A percentile compares a stretch with the other conserved stretches of the same genome.
Conservation (phyloP, 1,140 invertebrate species). For the Pseudomyrmex gracilis region DNA sequence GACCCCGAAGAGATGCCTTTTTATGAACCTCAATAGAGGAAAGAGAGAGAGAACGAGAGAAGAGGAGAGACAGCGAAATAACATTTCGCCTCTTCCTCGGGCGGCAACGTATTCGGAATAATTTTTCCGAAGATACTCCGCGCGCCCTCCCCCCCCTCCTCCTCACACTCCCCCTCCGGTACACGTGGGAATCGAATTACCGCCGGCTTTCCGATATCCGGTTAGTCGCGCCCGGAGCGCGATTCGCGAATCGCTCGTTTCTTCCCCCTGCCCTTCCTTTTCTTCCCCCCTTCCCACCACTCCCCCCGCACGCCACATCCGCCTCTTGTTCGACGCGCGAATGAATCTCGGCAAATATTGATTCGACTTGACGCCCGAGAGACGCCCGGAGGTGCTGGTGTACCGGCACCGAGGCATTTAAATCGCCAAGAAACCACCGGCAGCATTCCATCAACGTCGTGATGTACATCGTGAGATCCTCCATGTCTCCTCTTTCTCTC, state of each 20-base stretch:
- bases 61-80: background rate
- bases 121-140: conserved; percentile 44
- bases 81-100: conserved; percentile 1
- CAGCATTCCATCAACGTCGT: conserved; percentile 18
- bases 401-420: conserved; percentile 51
- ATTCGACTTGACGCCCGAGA: conserved; percentile 56
- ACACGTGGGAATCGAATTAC: conserved; percentile 59
- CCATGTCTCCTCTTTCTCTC: background rate
- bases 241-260: conserved; percentile 43
- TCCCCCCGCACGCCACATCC: background rate
- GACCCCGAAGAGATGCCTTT: conserved; percentile 65
- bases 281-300: background rate
- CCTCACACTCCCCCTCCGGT: background rate
- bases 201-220: conserved; percentile 57
- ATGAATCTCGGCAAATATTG: conserved; percentile 61
- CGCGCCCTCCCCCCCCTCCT: background rate
- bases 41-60: conserved; percentile 20
- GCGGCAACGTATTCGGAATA: conserved; percentile 48
- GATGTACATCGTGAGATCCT: conserved; percentile 21
- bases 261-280: too few species aligned
- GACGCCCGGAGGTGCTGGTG: conserved; percentile 20
- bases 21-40: conserved; percentile 66
- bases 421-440: conserved; percentile 50
- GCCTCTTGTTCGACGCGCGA: conserved; percentile 56
- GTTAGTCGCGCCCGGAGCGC: conserved; percentile 57